Evolutionary conservation across 2,113 vertebrate species (phyloP).

Genomic region (Orthonyx spaldingii): DNA sequence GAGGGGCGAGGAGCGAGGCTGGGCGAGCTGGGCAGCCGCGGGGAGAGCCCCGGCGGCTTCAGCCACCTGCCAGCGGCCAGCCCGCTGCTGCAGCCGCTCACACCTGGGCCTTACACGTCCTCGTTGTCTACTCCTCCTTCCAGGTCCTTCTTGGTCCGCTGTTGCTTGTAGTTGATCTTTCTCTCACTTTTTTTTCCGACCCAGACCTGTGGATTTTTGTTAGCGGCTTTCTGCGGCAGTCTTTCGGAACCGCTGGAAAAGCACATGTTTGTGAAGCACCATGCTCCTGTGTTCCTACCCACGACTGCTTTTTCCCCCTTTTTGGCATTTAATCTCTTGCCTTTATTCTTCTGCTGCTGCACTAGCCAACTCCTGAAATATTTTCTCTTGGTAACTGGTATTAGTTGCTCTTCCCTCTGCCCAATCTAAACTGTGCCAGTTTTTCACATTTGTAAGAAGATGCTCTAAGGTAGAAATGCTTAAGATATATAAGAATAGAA

Average conservation of each 20-base stretch:
- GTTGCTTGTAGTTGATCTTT: no score
- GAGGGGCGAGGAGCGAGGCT: background rate
- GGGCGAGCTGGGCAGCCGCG: background rate
- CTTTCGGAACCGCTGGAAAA: background rate
- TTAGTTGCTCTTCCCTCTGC: background rate
- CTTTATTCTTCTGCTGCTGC: background rate
- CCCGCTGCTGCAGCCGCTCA: background rate
- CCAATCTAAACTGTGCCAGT: accelerated
- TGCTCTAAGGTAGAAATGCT: background rate
- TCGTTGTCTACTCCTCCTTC: background rate
- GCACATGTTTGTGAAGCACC: accelerated
- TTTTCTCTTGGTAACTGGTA: background rate
- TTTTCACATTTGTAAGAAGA: background rate
- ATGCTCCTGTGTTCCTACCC: accelerated
- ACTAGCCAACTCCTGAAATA: background rate
- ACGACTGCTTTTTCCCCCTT: background rate
- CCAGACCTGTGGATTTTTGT: background rate
- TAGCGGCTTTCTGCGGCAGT: accelerated
- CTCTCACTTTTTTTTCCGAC: accelerated
- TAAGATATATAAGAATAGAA: background rate
- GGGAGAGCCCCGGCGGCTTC: background rate
- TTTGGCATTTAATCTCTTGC: background rate
- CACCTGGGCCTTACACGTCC: accelerated
- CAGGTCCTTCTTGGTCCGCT: no score
- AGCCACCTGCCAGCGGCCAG: background rate